Base-by-base conservation (phyloP, 2,113 vertebrate species). In the Neopipo cinnamomea region DNA sequence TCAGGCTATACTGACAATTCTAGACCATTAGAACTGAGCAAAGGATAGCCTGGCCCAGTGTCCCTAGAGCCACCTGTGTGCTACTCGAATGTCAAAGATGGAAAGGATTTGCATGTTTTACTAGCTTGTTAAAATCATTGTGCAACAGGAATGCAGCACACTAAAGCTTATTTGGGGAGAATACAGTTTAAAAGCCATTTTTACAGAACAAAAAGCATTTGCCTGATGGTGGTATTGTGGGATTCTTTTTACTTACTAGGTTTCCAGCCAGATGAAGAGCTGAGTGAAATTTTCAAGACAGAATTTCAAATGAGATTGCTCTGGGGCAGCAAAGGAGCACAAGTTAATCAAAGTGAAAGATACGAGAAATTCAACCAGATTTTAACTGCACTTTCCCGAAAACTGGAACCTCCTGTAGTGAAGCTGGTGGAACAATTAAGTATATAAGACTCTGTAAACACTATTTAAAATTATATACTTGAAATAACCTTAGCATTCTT, bases 301-400 rank as follows among this genome's bases (percentile, higher is more conserved):
- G 99, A 99, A 98, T 99, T 99, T 97, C 99, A 99, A 96, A 98
- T 99, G 97, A 98, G 99, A 93, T 95, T 99, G 97, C 98, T 99
- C 12, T 99, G 99, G 99, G 99, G 99, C 84, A 99, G 99, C 95
- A 99, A 99, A 88, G 99, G 99, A 42, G 99, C 99, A 3, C 95
- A 98, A 18, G 99, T 99, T 78, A 99, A 98, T 97, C 99, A 99
- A 94, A 98, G 96, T 2, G 99, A 99, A 89, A 97, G 99, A 97
- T 99, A 99, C 0, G 98, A 98, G 95, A 99, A 99, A 92, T 99
- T 99, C 97, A 98, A 93, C 96, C 99, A 99, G 98, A 99, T 99
- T 96, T 98, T 99, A 96, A 99, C 98, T 5, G 99, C 98, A 25
- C 98, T 99, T 93, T 99, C 99, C 55, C 97, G 99, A 85, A 99